These are phyloP conservation scores for Nomada hirtipes DNA, from an alignment of 2,888 invertebrate species.

Conservation along the genomic window DNA sequence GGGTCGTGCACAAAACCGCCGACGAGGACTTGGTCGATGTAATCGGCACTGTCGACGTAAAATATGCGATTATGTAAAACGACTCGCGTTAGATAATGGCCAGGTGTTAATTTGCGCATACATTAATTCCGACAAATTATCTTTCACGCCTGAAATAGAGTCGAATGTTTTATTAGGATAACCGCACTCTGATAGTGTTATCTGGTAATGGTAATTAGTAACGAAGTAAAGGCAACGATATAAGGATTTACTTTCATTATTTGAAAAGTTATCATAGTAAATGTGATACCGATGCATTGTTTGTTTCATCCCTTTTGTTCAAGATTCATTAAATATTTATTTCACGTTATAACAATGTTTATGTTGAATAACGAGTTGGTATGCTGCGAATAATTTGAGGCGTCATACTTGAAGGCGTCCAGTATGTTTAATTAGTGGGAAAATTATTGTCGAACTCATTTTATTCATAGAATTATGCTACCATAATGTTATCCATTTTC, in stretches of 20 bases:
- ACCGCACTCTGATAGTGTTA: not conserved
- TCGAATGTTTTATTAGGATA: slow-evolving; percentile 3
- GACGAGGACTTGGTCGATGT: slow-evolving; percentile 34
- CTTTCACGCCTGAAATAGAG: not conserved
- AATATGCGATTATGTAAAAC: slow-evolving; percentile 43
- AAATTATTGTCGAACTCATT: not conserved
- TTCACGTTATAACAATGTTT: no score
- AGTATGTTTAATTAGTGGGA: slow-evolving; percentile 3
- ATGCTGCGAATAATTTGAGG: no score
- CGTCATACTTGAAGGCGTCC: not conserved
- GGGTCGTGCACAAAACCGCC: slow-evolving; percentile 45
- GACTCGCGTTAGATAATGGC: slow-evolving; percentile 1
- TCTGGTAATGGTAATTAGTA: no score
- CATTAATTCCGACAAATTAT: slow-evolving; percentile 29
- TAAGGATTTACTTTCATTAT: no score
- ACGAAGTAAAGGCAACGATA: no score
- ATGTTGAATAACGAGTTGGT: no score
- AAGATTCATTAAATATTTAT: no score
- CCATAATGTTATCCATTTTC: slow-evolving; percentile 1
- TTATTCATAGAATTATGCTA: slow-evolving; percentile 1
- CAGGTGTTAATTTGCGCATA: slow-evolving; percentile 12
- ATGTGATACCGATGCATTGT: no score
- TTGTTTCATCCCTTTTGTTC: no score
- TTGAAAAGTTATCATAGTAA: no score
- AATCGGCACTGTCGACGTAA: slow-evolving; percentile 21